Evolutionary conservation across 2,888 invertebrate species (phyloP), one percentile per base, ranked within the genome.

Genomic region (Eristalinus sepulchralis): DNA sequence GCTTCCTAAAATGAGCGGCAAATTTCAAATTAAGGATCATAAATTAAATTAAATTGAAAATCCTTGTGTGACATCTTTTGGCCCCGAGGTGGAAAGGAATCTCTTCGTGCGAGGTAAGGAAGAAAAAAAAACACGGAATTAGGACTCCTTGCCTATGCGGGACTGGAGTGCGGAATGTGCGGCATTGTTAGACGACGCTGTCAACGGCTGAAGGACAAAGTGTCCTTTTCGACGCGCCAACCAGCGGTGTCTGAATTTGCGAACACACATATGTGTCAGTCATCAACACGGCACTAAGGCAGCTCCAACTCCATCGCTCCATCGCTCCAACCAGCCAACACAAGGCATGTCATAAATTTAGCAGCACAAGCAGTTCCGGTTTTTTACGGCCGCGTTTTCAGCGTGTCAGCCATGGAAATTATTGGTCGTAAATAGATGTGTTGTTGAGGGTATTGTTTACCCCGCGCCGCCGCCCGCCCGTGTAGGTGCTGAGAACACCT

Each of bases 11-110:
- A 87, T 87, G 83, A 87, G 87, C 83, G 83, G 87, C 83, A 87
- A 87, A 87, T 87, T 87, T 87, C 83, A 87, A 87, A 87, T 87
- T 87, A 87, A 87, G 87, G 87, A 87, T 83, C 87, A 87, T 87
- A 87, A 87, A 87, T 87, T 83, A 87, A 87, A 80, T 80, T 87
- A 87, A 87, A 87, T 87, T 87, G 87, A 83, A 87, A 87, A 86
- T 86, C 83, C 87, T 87, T 80, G 87, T 83, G 87, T 87, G 83
- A 87, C 87, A 87, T 87, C 83, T 80, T 79, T 76, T 57, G 57
- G 70, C 60, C 72, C 72, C 17, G 27, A 20, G 63, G 66, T 33
- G 71, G 34, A 17, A 31, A 59, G 8, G 39, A 60, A 10, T 27
- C 17, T 13, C 24, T 27, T 11, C 33, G 20, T 10, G 22, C 34